Percentiles rank a stretch among this genome's conserved stretches.
phyloP scores from a whole-genome alignment of 2,888 invertebrate species.

The Tenthredo mesomela region DNA sequence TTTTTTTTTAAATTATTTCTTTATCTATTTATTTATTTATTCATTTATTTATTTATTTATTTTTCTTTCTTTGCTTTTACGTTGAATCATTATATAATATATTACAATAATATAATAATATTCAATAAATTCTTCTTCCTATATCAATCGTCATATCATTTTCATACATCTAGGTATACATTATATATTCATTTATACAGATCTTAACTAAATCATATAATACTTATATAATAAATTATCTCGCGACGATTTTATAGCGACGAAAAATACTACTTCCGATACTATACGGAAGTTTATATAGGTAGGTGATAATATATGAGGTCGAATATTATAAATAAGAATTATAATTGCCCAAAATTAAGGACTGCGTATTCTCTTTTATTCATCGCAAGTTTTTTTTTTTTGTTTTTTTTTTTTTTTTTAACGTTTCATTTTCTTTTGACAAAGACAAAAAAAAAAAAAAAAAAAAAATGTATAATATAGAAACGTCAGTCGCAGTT shows the following conservation, averaged over 20 bases:
- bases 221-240: neutral
- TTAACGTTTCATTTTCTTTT: neutral
- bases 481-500: neutral
- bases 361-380: neutral
- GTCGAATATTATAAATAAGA: neutral
- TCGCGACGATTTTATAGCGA: neutral
- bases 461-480: neutral
- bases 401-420: neutral
- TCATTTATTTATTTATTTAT: neutral
- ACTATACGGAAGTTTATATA: neutral
- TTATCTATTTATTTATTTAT: neutral
- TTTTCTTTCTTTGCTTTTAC: neutral
- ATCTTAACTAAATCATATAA: neutral
- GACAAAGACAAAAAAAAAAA: neutral
- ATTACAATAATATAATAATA: neutral
- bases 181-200: neutral
- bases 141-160: neutral
- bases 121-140: neutral
- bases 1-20: neutral
- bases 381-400: too few species aligned
- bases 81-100: neutral
- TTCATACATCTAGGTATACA: neutral
- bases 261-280: neutral
- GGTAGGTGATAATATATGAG: neutral
- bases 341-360: neutral